phyloP scores from a whole-genome alignment of 2,113 vertebrate species.

The Pardalotus punctatus region DNA sequence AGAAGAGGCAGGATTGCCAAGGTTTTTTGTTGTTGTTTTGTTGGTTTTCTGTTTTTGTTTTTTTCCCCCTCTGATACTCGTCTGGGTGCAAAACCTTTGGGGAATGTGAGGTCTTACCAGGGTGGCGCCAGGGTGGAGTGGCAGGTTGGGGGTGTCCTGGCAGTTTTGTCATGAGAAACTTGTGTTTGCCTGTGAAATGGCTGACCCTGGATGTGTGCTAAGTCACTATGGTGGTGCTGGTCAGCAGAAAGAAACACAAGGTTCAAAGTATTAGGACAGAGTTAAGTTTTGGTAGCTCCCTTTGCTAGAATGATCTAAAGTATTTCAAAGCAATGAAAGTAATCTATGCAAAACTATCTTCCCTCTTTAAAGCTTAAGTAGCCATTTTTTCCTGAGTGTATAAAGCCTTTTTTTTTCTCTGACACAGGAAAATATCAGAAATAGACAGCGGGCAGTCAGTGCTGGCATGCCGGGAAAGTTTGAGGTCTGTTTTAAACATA shows the following conservation, averaged over 20 bases:
- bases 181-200: neutral
- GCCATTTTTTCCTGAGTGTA: neutral
- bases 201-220: rapidly evolving
- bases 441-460: neutral
- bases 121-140: neutral
- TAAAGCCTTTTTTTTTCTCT: neutral
- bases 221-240: neutral
- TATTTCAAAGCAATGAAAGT: neutral
- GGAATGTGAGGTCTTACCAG: neutral
- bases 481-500: neutral
- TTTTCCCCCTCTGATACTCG: rapidly evolving
- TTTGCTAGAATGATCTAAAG: neutral
- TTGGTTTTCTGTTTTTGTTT: neutral
- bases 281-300: neutral
- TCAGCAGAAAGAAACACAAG: neutral
- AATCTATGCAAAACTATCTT: neutral
- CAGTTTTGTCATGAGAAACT: neutral
- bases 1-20: neutral
- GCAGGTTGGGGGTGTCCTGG: rapidly evolving
- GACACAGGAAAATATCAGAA: neutral
- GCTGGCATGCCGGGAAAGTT: neutral
- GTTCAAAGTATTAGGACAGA: neutral
- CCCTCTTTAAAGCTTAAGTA: neutral
- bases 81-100: neutral
- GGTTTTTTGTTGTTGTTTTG: too few species aligned